Percentiles rank a stretch among this genome's conserved stretches.
Conservation (phyloP, 2,797 vertebrate genomes). For the Aselliscus stoliczkanus region DNA sequence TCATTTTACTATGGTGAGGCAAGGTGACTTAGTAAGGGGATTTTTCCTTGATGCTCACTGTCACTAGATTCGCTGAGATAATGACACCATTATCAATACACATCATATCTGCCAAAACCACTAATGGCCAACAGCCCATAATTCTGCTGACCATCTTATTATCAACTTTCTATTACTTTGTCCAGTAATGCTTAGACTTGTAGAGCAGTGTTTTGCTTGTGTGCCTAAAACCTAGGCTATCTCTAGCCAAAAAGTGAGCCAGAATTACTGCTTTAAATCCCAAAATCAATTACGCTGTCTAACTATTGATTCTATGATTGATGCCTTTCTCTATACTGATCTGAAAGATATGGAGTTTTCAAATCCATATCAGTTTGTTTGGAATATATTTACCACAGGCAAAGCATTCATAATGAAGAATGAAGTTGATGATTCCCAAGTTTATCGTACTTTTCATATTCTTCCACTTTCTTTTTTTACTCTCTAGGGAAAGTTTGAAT, state of each 20-base stretch:
- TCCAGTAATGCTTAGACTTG: not conserved
- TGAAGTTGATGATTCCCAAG: not conserved
- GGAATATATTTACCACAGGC: not conserved
- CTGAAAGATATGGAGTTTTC: not conserved
- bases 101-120: not conserved
- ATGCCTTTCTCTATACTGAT: not conserved
- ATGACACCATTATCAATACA: not conserved
- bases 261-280: not conserved
- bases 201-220: not conserved
- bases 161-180: not conserved
- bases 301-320: not conserved
- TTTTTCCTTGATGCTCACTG: not conserved
- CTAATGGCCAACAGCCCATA: not conserved
- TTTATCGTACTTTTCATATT: not conserved
- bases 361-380: not conserved
- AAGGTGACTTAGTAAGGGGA: not conserved
- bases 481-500: not conserved
- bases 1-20: not conserved
- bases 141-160: not conserved
- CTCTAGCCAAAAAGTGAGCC: not conserved
- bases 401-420: conserved; percentile 5
- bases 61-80: not conserved
- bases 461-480: not conserved
- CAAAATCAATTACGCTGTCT: not conserved
- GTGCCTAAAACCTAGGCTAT: not conserved